phyloP scores from a whole-genome alignment of 2,797 vertebrate species.

The Pantherophis alleghaniensis region DNA sequence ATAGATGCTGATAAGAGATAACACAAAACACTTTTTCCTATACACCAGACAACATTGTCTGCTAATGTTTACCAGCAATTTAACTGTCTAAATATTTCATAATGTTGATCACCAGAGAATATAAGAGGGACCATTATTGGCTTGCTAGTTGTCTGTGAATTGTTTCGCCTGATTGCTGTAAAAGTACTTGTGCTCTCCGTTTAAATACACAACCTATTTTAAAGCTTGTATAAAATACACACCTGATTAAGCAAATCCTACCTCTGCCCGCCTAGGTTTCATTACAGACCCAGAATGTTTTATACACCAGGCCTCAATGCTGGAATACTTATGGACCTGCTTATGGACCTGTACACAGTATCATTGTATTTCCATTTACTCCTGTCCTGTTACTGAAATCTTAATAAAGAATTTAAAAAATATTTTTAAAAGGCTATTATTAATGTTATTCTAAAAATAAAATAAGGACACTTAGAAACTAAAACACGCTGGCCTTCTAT shows the following conservation, averaged over 20 bases:
- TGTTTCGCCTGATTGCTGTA: conserved; percentile 13
- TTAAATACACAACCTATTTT: conserved; percentile 12
- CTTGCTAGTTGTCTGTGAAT: conserved; percentile 10
- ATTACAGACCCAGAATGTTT: not conserved
- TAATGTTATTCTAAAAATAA: not conserved
- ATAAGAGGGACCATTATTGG: not conserved
- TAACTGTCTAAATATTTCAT: not conserved
- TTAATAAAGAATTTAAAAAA: not conserved
- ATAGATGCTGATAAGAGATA: conserved; percentile 33
- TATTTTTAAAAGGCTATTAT: not conserved
- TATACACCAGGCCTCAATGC: not conserved
- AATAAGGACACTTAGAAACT: not conserved
- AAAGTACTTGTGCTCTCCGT: conserved; percentile 27
- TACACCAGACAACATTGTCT: not conserved
- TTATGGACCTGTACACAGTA: not conserved
- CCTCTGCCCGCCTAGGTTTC: conserved; percentile 20
- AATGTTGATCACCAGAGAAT: conserved; percentile 7
- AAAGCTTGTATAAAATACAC: conserved; percentile 21
- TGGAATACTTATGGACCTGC: not conserved
- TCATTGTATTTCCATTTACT: not conserved
- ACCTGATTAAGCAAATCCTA: conserved; percentile 23
- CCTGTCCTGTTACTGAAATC: not conserved
- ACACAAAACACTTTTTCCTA: conserved; percentile 17
- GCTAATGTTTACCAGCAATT: not conserved
- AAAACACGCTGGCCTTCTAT: not conserved